phyloP scores from a whole-genome alignment of 2,113 vertebrate genomes.

The Muntiacus reevesi region DNA sequence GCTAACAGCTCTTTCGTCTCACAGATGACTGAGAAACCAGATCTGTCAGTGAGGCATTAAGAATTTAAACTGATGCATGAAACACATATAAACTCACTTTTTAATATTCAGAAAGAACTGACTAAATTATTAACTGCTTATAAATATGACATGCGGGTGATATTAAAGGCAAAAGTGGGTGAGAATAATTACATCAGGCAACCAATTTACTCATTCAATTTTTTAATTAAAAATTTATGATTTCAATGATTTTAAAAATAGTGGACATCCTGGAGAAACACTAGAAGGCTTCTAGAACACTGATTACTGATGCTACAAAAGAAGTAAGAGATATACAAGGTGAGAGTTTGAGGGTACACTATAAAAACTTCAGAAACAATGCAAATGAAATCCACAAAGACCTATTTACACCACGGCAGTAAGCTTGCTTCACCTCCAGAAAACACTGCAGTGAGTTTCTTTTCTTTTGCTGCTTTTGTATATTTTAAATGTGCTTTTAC shows the following conservation, averaged over 20 bases:
- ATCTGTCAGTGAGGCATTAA: not conserved
- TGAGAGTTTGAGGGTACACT: not conserved
- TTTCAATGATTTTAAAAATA: not conserved
- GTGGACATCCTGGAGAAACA: not conserved
- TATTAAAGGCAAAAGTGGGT: not conserved
- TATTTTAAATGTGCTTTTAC: not conserved
- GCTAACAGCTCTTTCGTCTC: not conserved
- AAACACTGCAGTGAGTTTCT: not conserved
- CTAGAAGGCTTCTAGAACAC: not conserved
- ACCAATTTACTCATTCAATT: not conserved
- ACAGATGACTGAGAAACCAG: not conserved
- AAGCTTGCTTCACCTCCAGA: not conserved
- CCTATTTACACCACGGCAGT: not conserved
- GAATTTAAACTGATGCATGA: not conserved
- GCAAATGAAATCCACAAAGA: not conserved
- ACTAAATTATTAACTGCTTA: not conserved
- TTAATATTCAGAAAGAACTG: not conserved
- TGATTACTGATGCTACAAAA: not conserved
- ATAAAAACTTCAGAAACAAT: constrained; percentile 27
- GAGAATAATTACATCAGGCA: not conserved
- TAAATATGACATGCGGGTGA: not conserved
- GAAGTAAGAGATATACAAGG: not conserved
- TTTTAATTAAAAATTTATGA: constrained; percentile 1
- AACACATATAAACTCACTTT: not conserved
- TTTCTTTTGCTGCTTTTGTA: not conserved